phyloP scores from a whole-genome alignment of 2,888 invertebrate genomes.

The Drosophila leonis region DNA sequence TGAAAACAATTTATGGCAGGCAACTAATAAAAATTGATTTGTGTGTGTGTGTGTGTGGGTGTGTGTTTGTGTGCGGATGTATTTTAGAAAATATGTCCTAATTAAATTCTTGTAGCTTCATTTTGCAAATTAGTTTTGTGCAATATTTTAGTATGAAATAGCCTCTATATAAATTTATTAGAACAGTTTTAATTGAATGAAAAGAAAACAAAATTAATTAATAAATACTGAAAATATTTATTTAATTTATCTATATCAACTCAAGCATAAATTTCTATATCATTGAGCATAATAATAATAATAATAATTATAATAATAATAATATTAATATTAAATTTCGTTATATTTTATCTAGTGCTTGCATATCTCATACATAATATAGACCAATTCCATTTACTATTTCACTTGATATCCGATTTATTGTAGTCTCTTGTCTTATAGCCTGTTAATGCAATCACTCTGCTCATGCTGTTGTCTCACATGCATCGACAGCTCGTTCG shows the following conservation, averaged over 20 bases:
- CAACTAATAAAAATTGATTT: conserved; percentile 39
- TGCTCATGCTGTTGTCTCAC: not conserved
- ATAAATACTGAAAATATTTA: not conserved
- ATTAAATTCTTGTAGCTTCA: not conserved
- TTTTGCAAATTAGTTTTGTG: not conserved
- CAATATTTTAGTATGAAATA: no score
- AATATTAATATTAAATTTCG: not conserved
- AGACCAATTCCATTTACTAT: not conserved
- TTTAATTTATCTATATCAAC: no score
- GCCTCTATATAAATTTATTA: no score
- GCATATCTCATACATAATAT: not conserved
- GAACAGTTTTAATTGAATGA: not conserved
- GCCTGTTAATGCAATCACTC: not conserved
- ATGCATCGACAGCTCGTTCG: not conserved
- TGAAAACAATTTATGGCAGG: conserved; percentile 51
- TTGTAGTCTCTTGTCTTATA: not conserved
- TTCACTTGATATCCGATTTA: not conserved
- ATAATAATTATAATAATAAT: no score
- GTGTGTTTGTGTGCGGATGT: not conserved
- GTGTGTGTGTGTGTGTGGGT: not conserved
- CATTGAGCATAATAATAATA: not conserved
- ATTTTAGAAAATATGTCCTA: not conserved
- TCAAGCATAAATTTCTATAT: not conserved
- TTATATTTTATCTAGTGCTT: not conserved
- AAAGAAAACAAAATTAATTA: not conserved